phyloP scores from a whole-genome alignment of 2,797 vertebrate genomes.

The Rhabdophis nuchalis region DNA sequence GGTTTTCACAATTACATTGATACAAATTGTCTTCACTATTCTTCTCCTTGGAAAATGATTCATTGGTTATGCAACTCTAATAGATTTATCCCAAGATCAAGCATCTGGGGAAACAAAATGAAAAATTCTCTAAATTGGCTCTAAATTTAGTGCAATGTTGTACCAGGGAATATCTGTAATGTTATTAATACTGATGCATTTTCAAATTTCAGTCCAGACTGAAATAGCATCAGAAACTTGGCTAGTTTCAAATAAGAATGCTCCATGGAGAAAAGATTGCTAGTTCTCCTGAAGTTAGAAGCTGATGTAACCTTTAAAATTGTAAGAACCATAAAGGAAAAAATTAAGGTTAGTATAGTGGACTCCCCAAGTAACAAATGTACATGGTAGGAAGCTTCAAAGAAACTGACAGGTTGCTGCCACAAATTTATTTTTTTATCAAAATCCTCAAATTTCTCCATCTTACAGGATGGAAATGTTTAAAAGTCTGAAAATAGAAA shows the following conservation, averaged over 20 bases:
- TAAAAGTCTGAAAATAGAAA: neutral
- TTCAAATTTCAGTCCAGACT: neutral
- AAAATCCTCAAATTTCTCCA: neutral
- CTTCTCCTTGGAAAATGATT: neutral
- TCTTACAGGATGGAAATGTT: neutral
- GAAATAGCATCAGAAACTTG: neutral
- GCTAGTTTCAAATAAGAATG: neutral
- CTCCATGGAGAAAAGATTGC: neutral
- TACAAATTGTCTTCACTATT: neutral
- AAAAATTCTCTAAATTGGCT: neutral
- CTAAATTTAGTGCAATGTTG: neutral
- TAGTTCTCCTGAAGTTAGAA: neutral
- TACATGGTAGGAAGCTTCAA: neutral
- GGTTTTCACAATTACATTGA: neutral
- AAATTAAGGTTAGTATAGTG: neutral
- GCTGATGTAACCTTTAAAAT: neutral
- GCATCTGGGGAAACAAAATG: neutral
- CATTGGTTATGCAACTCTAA: neutral
- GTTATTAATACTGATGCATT: neutral
- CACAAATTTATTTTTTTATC: neutral
- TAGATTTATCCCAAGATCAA: neutral
- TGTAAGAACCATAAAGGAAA: neutral
- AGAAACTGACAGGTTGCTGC: neutral
- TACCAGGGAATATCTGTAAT: neutral
- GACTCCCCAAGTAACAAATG: neutral